Evolutionary conservation across 2,113 vertebrate species (phyloP), one percentile per base, ranked within the genome.

Genomic region (Antechinus flavipes): DNA sequence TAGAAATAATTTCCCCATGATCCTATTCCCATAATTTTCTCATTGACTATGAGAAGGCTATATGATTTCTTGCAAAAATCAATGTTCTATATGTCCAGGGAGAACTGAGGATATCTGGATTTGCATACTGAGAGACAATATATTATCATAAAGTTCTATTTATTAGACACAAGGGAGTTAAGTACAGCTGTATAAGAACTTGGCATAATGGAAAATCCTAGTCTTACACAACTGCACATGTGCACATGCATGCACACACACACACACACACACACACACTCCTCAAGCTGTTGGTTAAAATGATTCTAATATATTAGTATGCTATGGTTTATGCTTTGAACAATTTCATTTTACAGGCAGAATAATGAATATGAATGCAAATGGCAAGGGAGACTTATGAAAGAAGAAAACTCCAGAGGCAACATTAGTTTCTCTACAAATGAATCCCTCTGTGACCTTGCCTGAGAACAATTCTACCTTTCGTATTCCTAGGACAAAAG

Each of bases 1-100:
- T 52, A 54, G 55, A 96, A 91, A 52, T 58, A 55, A 94, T 95
- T 90, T 93, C 61, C 42, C 61, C 89, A 61, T 58, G 35, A 52
- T 58, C 61, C 54, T 91, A 93, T 92, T 68, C 54, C 84, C 92
- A 55, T 94, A 93, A 93, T 49, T 89, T 14, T 35, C 30, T 30
- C 61, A 10, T 46, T 93, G 90, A 93, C 24, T 91, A 84, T 42
- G 1, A 23, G 23, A n/a, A 84, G 7, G 16, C 68, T 94, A 46
- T 53, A 49, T 61, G 47, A 95, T 93, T 89, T 90, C 30, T 54
- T 54, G 53, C 42, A 2, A 42, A 93, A 96, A 93, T 16, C 54
- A 93, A 94, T 89, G 49, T 0, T 53, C 10, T n/a, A 49, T 3
- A 93, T 42, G n/a, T 58, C 49, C 10, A 30, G 91, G 9, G 12